These are phyloP conservation scores for Diadromus collaris DNA, from an alignment of 2,888 invertebrate genomes.

Conservation along the genomic window DNA sequence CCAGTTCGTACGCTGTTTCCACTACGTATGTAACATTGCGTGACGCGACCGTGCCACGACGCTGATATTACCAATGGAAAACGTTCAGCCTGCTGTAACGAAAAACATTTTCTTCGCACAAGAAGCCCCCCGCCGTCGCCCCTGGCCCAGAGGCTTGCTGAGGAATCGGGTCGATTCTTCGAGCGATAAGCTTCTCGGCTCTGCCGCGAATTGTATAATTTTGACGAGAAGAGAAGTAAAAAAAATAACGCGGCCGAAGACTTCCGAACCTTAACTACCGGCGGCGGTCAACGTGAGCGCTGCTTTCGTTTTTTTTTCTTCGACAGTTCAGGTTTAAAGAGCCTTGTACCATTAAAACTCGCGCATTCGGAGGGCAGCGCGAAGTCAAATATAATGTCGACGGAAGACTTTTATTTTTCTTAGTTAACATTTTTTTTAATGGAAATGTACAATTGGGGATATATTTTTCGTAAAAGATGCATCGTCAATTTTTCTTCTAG, in stretches of 20 bases:
- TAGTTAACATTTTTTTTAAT: too few species aligned
- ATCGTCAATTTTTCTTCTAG: too few species aligned
- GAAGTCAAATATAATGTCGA: background rate
- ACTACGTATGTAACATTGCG: conserved; percentile 30
- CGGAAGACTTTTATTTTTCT: too few species aligned
- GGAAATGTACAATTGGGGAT: too few species aligned
- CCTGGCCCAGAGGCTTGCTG: conserved; percentile 27
- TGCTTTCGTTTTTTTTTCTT: background rate
- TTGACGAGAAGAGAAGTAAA: conserved; percentile 7
- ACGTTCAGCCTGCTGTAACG: conserved; percentile 47
- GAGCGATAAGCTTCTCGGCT: conserved; percentile 26
- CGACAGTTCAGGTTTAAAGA: background rate
- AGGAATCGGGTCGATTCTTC: conserved; percentile 50
- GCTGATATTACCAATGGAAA: conserved; percentile 43
- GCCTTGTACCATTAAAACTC: too few species aligned
- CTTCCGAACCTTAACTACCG: conserved; percentile 6
- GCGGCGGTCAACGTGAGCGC: background rate
- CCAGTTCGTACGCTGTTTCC: background rate
- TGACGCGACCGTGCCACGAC: conserved; percentile 15
- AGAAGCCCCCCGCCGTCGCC: conserved; percentile 7
- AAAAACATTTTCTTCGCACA: conserved; percentile 42
- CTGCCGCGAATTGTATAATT: conserved; percentile 3
- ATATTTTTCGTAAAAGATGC: too few species aligned
- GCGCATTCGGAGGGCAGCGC: background rate
- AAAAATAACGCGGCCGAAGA: conserved; percentile 6